These are phyloP conservation scores for Hirudinaria manillensis DNA, from an alignment of 2,888 invertebrate genomes.

Conservation along the genomic window DNA sequence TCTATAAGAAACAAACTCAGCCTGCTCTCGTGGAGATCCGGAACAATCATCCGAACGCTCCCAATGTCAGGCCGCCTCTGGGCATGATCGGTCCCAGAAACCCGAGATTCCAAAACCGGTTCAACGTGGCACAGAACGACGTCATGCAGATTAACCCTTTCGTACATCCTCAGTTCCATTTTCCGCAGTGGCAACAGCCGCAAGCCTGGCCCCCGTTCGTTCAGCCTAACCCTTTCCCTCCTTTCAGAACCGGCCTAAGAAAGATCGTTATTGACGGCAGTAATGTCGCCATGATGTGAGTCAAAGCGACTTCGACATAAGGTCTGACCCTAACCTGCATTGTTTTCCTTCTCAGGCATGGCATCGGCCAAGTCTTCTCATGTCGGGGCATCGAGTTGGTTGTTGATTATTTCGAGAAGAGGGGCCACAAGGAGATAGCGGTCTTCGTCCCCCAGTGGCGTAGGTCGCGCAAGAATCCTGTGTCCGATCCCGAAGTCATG, in stretches of 20 bases:
- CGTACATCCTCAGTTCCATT: not conserved
- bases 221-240: too few species aligned
- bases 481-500: slow-evolving; percentile 8
- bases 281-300: slow-evolving; percentile 25
- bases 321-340: not conserved
- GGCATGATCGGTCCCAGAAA: too few species aligned
- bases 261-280: slow-evolving; percentile 24
- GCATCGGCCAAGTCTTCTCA: slow-evolving; percentile 13
- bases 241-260: not conserved
- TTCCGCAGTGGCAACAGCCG: not conserved
- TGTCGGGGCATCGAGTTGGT: slow-evolving; percentile 27
- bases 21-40: too few species aligned
- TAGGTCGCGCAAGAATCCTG: not conserved
- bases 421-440: slow-evolving; percentile 21
- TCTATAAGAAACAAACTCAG: too few species aligned
- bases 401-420: slow-evolving; percentile 5
- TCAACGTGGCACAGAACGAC: not conserved
- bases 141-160: not conserved
- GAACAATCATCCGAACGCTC: too few species aligned
- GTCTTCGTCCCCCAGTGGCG: slow-evolving; percentile 28
- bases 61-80: too few species aligned
- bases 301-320: not conserved
- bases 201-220: not conserved
- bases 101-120: too few species aligned
- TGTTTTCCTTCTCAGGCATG: slow-evolving; percentile 7